These are phyloP conservation scores for Tyrophagus putrescentiae DNA, from an alignment of 1,140 invertebrate species.

Conservation along the genomic window DNA sequence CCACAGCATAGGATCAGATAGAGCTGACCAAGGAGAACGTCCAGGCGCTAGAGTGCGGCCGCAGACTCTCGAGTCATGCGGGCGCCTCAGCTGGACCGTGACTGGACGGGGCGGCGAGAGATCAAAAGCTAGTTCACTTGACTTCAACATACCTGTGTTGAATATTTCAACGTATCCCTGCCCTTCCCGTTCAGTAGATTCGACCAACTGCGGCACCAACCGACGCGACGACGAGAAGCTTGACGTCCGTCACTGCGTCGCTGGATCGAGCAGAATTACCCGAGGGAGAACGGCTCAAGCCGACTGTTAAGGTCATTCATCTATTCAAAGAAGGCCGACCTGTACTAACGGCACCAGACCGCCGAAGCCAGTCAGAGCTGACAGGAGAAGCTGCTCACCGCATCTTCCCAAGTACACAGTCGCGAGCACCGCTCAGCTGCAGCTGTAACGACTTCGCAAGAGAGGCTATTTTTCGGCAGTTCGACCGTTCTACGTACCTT, in stretches of 20 bases:
- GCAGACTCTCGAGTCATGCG: slow-evolving; percentile 39
- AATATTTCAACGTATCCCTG: too few species aligned
- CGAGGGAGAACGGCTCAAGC: not conserved
- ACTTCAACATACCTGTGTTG: too few species aligned
- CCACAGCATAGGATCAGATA: too few species aligned
- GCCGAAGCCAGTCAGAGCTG: too few species aligned
- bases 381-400: slow-evolving; percentile 1
- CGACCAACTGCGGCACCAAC: not conserved
- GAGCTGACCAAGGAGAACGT: slow-evolving; percentile 74
- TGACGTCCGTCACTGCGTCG: not conserved
- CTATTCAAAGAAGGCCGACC: not conserved
- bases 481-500: slow-evolving; percentile 16
- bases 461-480: not conserved
- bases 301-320: slow-evolving; percentile 8
- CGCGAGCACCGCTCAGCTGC: not conserved
- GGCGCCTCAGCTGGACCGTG: slow-evolving; percentile 23
- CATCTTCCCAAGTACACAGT: slow-evolving; percentile 14
- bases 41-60: slow-evolving; percentile 64
- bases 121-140: not conserved
- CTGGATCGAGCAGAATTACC: slow-evolving; percentile 22
- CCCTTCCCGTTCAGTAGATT: too few species aligned
- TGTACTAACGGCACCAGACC: too few species aligned
- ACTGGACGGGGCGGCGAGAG: not conserved
- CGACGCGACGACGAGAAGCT: slow-evolving; percentile 2
- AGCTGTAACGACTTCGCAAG: slow-evolving; percentile 10